Conservation (phyloP, 2,888 invertebrate species). For the Sarcophaga subvicina region DNA sequence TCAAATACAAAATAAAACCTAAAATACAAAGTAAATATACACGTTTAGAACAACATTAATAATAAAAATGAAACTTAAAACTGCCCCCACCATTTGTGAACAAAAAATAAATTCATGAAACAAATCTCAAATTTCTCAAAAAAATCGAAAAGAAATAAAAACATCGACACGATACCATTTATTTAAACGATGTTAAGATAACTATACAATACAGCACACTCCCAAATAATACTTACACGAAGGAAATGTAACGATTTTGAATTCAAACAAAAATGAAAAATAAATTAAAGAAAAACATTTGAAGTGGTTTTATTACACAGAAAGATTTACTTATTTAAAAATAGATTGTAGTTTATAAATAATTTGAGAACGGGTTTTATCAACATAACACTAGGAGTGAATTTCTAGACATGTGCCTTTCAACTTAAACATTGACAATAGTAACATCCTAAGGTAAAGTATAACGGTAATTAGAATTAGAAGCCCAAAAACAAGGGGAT, state of each 20-base stretch:
- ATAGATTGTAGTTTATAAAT: too few relatives aligned
- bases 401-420: too few relatives aligned
- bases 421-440: too few relatives aligned
- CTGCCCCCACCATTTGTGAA: constrained; percentile 67
- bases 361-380: too few relatives aligned
- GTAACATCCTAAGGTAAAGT: too few relatives aligned
- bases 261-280: constrained; percentile 40
- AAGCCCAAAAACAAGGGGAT: too few relatives aligned
- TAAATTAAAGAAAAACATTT: constrained; percentile 8
- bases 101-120: constrained; percentile 32
- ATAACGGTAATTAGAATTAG: too few relatives aligned
- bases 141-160: neutral
- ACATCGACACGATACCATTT: neutral
- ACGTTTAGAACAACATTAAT: constrained; percentile 14
- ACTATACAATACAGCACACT: constrained; percentile 44
- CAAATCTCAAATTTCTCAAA: constrained; percentile 43
- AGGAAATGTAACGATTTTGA: constrained; percentile 56
- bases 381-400: too few relatives aligned
- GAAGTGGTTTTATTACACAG: neutral
- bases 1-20: constrained; percentile 4
- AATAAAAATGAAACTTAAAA: constrained; percentile 23
- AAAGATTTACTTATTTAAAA: too few relatives aligned
- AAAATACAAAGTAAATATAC: neutral
- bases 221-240: constrained; percentile 44
- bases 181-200: neutral